Conservation (phyloP, 1,140 invertebrate species). For the Arctopsyche grandis region DNA sequence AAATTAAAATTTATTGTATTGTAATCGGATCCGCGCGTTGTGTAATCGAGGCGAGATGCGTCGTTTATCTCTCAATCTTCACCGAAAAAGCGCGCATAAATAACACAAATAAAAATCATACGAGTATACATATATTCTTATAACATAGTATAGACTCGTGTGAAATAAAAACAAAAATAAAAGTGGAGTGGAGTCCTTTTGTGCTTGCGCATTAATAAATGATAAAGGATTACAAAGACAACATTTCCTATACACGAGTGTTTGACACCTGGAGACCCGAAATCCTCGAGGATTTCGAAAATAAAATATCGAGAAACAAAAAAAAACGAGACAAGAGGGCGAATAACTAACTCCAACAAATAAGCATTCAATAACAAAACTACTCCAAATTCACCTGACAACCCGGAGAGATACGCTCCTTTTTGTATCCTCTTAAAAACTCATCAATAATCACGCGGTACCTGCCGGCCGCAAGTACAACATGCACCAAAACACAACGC, state of each 20-base stretch:
- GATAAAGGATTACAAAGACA: constrained; percentile 43
- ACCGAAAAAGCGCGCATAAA: background rate
- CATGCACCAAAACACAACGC: background rate
- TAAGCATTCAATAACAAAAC: constrained; percentile 52
- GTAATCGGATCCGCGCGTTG: constrained; percentile 13
- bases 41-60: constrained; percentile 5
- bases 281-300: constrained; percentile 35
- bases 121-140: background rate
- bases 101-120: constrained; percentile 21
- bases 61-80: constrained; percentile 27
- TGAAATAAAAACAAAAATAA: constrained; percentile 1
- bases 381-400: constrained; percentile 53
- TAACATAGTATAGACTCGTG: background rate
- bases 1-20: constrained; percentile 13
- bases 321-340: constrained; percentile 27
- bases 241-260: constrained; percentile 41
- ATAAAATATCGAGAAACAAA: constrained; percentile 24
- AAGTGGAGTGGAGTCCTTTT: constrained; percentile 27
- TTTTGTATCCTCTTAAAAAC: constrained; percentile 53
- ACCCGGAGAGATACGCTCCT: constrained; percentile 38
- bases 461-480: constrained; percentile 16
- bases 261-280: constrained; percentile 39
- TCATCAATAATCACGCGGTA: constrained; percentile 52
- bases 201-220: constrained; percentile 33
- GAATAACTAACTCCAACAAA: constrained; percentile 41